phyloP scores from a whole-genome alignment of 2,888 invertebrate species.

The Lampropteryx suffumata region DNA sequence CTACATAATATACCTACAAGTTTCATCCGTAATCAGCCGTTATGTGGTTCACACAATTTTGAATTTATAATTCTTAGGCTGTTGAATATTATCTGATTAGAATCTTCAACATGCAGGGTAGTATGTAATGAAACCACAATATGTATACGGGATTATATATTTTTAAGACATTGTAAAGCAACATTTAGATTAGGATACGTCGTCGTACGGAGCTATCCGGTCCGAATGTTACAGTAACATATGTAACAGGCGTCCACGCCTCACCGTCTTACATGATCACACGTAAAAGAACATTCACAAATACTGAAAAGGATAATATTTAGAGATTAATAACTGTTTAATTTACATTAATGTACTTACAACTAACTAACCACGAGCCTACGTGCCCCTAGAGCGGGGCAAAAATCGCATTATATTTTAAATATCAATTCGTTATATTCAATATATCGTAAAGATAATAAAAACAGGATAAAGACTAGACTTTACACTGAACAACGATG shows the following conservation, averaged over 20 bases:
- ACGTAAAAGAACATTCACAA: conserved; percentile 75
- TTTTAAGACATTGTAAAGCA: conserved; percentile 83
- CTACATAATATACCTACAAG: too few relatives aligned
- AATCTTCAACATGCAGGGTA: too few relatives aligned
- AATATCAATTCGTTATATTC: conserved; percentile 80
- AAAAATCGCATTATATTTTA: conserved; percentile 70
- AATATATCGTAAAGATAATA: conserved; percentile 75
- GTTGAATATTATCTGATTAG: too few relatives aligned
- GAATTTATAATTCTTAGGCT: too few relatives aligned
- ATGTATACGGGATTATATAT: conserved; percentile 80
- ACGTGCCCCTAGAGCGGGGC: conserved; percentile 60
- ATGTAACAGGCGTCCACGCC: conserved; percentile 62
- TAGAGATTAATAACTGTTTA: conserved; percentile 78
- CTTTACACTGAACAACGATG: conserved; percentile 82
- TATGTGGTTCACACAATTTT: too few relatives aligned
- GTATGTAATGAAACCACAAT: conserved; percentile 57
- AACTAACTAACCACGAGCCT: conserved; percentile 80
- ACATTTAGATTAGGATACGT: conserved; percentile 80
- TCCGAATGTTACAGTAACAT: conserved; percentile 81
- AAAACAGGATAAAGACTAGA: conserved; percentile 83
- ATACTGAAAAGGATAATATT: conserved; percentile 79
- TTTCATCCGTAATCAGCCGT: too few relatives aligned
- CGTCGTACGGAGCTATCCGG: conserved; percentile 69
- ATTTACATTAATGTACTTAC: conserved; percentile 79
- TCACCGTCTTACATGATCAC: conserved; percentile 55